These are phyloP conservation scores for Caenorhabditis sinica DNA, from an alignment of 2,888 invertebrate species.

Conservation along the genomic window DNA sequence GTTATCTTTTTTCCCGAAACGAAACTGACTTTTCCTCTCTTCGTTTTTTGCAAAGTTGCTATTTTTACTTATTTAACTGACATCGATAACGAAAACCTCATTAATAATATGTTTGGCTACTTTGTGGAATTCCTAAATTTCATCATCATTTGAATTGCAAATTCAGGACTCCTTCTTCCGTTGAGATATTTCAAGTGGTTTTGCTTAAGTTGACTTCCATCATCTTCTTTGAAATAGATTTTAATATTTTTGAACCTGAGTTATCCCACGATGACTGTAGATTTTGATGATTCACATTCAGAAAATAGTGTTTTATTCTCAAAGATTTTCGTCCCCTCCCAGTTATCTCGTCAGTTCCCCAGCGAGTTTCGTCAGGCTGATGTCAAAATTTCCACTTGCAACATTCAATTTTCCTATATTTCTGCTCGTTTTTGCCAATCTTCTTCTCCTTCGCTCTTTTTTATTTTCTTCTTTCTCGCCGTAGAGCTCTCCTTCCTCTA, in stretches of 20 bases:
- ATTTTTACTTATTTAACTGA: background rate
- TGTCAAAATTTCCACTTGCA: constrained; percentile 19
- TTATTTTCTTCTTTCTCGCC: constrained; percentile 4
- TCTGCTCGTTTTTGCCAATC: constrained; percentile 20
- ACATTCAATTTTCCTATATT: constrained; percentile 31
- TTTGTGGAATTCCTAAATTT: background rate
- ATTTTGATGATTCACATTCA: too few species aligned
- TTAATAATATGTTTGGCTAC: background rate
- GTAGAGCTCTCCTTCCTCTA: constrained; percentile 25
- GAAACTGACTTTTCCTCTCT: background rate
- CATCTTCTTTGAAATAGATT: too few species aligned
- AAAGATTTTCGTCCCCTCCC: background rate
- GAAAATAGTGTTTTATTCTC: too few species aligned
- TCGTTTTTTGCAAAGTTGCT: background rate
- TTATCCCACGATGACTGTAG: too few species aligned
- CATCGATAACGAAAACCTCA: background rate
- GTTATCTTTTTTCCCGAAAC: background rate
- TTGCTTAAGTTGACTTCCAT: background rate
- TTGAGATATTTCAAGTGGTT: too few species aligned
- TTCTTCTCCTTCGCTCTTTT: constrained; percentile 37
- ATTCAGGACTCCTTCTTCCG: background rate
- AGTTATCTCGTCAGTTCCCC: background rate
- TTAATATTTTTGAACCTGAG: too few species aligned
- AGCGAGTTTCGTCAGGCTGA: constrained; percentile 30
- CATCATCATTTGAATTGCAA: constrained; percentile 14